Percentiles rank a stretch among this genome's conserved stretches.
Conservation (phyloP, 2,888 invertebrate genomes). For the Brachyopa scutellaris region DNA sequence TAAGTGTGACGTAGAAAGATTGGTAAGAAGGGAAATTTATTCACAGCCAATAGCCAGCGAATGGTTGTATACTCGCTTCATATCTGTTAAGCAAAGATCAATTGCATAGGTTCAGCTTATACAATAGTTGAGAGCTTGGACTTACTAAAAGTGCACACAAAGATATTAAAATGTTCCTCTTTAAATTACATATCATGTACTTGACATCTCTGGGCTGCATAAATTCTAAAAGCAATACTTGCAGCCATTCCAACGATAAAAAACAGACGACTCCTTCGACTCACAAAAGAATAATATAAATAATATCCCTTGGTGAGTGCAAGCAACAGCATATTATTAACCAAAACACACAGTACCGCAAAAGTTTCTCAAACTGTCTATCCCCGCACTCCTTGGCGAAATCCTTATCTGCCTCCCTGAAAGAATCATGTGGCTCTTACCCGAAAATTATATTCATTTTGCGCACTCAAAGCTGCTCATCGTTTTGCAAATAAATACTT, state of each 20-base stretch:
- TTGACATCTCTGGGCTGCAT: too few relatives aligned
- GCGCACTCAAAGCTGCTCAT: constrained; percentile 73
- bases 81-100: too few relatives aligned
- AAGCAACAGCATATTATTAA: constrained; percentile 69
- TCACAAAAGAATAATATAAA: constrained; percentile 42
- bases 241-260: not conserved
- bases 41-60: too few relatives aligned
- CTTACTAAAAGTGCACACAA: too few relatives aligned
- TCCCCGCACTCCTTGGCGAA: not conserved
- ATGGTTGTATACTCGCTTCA: too few relatives aligned
- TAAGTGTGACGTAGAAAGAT: too few relatives aligned
- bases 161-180: too few relatives aligned
- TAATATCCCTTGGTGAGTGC: constrained; percentile 46
- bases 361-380: constrained; percentile 25
- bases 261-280: not conserved
- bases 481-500: constrained; percentile 72
- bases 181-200: too few relatives aligned
- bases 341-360: constrained; percentile 59
- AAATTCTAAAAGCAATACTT: not conserved
- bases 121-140: too few relatives aligned
- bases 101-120: too few relatives aligned
- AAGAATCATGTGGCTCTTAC: constrained; percentile 72
- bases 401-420: constrained; percentile 60
- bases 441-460: constrained; percentile 73
- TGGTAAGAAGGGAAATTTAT: too few relatives aligned